A percentile compares a stretch with the other conserved stretches of the same genome.
Evolutionary conservation across 92 coral and sea anemone species (phyloP).

Genomic region (Paramuricea clavata): DNA sequence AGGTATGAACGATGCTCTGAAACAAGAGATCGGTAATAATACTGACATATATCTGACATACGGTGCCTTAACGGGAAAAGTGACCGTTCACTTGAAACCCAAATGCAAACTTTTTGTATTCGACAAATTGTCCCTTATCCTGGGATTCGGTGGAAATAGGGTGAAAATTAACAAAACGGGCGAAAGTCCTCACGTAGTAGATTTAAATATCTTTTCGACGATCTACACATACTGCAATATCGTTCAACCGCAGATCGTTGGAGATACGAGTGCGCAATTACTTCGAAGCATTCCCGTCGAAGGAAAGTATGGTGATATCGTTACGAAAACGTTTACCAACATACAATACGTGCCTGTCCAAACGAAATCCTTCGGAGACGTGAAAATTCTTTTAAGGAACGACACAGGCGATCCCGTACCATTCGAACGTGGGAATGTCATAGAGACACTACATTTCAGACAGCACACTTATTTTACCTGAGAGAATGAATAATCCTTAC

Average conservation of each 20-base stretch:
- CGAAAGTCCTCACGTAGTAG: slow-evolving; percentile 4
- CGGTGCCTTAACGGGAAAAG: no score
- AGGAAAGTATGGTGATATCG: slow-evolving; percentile 49
- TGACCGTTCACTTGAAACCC: no score
- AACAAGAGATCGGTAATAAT: no score
- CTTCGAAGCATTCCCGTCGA: slow-evolving; percentile 70
- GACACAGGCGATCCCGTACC: slow-evolving; percentile 74
- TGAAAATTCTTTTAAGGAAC: slow-evolving; percentile 70
- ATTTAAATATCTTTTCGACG: no score
- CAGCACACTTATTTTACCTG: slow-evolving; percentile 6
- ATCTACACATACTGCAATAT: no score
- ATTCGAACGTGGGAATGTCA: slow-evolving; percentile 61
- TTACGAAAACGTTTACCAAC: slow-evolving; percentile 39
- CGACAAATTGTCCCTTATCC: no score
- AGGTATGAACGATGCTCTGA: no score
- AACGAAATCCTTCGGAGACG: slow-evolving; percentile 58
- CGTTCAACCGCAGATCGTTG: slow-evolving; percentile 58
- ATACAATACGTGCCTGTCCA: slow-evolving; percentile 71
- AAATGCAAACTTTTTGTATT: no score
- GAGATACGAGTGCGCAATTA: slow-evolving; percentile 62
- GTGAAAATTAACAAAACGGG: no score
- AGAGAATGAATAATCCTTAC: background rate
- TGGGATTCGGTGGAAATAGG: no score
- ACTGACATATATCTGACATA: no score
- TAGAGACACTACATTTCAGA: slow-evolving; percentile 63